Conservation (phyloP, 2,113 vertebrate species). For the Muscicapa adusta region DNA sequence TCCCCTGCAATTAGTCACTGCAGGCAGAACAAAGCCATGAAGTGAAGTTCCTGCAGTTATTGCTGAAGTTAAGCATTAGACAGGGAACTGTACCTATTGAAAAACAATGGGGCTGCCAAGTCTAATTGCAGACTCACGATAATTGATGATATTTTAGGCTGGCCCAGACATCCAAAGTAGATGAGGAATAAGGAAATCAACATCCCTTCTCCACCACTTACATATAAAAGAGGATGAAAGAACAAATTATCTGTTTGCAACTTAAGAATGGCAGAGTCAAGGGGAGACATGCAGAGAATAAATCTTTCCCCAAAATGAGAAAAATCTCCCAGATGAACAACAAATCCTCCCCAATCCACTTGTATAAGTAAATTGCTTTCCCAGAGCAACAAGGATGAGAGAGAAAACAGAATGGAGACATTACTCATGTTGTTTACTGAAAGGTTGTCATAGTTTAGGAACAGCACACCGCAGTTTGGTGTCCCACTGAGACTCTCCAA, state of each 20-base stretch:
- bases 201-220: too few relatives aligned
- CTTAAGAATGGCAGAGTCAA: not conserved
- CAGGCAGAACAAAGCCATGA: not conserved
- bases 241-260: not conserved
- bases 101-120: not conserved
- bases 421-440: rapidly evolving
- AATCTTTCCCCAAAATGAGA: not conserved
- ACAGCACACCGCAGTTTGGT: rapidly evolving
- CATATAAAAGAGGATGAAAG: not conserved
- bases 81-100: not conserved
- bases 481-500: not conserved
- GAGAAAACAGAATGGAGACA: not conserved
- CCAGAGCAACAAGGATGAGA: not conserved
- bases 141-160: not conserved
- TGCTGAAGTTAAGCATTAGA: not conserved
- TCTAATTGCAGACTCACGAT: rapidly evolving
- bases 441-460: not conserved
- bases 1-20: not conserved
- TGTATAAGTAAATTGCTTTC: not conserved
- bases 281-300: not conserved
- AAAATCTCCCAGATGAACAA: not conserved
- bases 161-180: not conserved
- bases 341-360: not conserved
- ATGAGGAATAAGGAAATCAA: not conserved
- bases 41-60: not conserved